Evolutionary conservation across 1,140 invertebrate species (phyloP).

Genomic region (Andricus grossulariae): DNA sequence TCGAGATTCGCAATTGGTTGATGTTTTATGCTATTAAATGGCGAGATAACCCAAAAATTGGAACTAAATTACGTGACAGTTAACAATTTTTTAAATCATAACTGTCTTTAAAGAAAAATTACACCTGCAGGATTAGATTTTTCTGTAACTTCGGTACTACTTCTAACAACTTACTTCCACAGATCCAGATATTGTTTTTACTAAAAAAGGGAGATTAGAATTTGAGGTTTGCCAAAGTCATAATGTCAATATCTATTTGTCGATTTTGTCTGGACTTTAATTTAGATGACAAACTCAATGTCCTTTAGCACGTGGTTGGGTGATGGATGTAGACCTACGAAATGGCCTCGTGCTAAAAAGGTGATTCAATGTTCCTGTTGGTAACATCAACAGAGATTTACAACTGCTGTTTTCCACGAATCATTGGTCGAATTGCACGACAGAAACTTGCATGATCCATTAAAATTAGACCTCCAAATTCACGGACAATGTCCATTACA

Average conservation of each 20-base stretch:
- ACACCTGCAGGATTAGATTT: too few species aligned
- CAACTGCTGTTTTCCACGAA: constrained; percentile 43
- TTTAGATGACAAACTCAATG: constrained; percentile 23
- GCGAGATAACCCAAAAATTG: too few species aligned
- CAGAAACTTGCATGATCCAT: not conserved
- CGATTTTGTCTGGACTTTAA: constrained; percentile 29
- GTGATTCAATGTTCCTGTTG: constrained; percentile 42
- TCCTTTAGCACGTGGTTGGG: not conserved
- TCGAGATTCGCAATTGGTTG: too few species aligned
- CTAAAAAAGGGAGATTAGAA: not conserved
- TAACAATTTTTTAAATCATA: too few species aligned
- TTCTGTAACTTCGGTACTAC: too few species aligned
- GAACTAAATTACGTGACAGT: too few species aligned
- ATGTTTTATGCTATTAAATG: too few species aligned
- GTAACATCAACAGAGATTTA: constrained; percentile 48
- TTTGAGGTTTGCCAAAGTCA: not conserved
- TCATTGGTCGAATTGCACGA: constrained; percentile 46
- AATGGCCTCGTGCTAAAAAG: constrained; percentile 46
- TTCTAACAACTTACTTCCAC: too few species aligned
- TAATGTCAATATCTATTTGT: not conserved
- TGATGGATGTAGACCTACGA: constrained; percentile 20
- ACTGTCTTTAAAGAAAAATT: too few species aligned
- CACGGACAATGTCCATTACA: not conserved
- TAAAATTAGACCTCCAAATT: not conserved
- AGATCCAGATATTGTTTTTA: not conserved